Percentiles rank a stretch among this genome's conserved stretches.
phyloP scores from a whole-genome alignment of 2,113 vertebrate genomes.

The Danio rerio region DNA sequence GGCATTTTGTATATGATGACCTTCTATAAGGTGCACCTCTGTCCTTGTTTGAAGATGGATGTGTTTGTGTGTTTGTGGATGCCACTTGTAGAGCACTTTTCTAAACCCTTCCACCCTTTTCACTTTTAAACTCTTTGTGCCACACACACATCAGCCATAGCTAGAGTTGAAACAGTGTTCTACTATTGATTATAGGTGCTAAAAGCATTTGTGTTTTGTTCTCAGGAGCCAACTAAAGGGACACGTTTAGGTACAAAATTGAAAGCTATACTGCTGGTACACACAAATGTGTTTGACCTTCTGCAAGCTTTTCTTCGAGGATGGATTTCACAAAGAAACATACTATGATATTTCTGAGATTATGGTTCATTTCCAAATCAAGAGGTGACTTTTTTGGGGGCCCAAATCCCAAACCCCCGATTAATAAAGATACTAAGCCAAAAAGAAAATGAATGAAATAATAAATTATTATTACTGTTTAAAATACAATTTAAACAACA shows the following conservation, averaged over 20 bases:
- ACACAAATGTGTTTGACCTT: conserved; percentile 8
- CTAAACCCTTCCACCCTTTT: not conserved
- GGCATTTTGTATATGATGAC: conserved; percentile 61
- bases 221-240: conserved; percentile 10
- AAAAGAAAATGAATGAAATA: too few relatives aligned
- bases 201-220: conserved; percentile 32
- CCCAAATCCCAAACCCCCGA: too few relatives aligned
- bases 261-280: not conserved
- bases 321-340: not conserved
- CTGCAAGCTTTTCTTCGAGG: not conserved
- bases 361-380: not conserved
- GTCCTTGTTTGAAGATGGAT: conserved; percentile 6
- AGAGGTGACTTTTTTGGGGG: too few relatives aligned
- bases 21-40: conserved; percentile 64
- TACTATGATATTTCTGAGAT: not conserved
- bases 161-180: conserved; percentile 15
- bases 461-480: too few relatives aligned
- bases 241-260: not conserved
- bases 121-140: conserved; percentile 20
- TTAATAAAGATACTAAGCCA: too few relatives aligned
- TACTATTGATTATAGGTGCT: conserved; percentile 32
- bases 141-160: not conserved
- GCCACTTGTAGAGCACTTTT: not conserved
- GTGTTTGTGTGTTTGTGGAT: not conserved
- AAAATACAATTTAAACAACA: too few relatives aligned